These are phyloP conservation scores for Akabosia matsudoensis DNA, from an alignment of 1,140 invertebrate species.

Conservation along the genomic window DNA sequence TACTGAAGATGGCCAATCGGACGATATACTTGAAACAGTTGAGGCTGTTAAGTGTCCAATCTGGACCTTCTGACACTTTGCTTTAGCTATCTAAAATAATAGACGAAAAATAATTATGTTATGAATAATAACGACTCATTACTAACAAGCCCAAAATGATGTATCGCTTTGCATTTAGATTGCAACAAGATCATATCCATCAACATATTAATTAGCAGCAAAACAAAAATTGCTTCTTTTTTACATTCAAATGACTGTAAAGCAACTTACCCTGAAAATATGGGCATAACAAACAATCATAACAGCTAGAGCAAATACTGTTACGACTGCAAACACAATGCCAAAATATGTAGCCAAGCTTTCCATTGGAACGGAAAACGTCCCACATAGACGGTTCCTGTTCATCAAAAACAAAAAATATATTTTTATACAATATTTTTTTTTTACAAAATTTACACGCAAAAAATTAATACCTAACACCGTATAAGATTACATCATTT, in stretches of 20 bases:
- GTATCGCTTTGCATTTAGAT: too few relatives aligned
- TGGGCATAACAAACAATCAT: conserved; percentile 41
- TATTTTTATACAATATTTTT: neutral
- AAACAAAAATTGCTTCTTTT: too few relatives aligned
- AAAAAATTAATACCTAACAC: neutral
- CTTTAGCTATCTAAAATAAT: conserved; percentile 45
- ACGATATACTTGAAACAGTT: conserved; percentile 42
- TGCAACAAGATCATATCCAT: too few relatives aligned
- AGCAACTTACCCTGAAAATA: conserved; percentile 39
- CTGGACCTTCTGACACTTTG: conserved; percentile 45
- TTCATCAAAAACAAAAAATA: conserved; percentile 27
- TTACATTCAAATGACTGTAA: too few relatives aligned
- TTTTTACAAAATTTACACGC: neutral
- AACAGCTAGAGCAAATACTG: conserved; percentile 29
- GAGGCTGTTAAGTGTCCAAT: conserved; percentile 42
- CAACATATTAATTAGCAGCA: too few relatives aligned
- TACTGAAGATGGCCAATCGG: conserved; percentile 44
- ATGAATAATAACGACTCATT: neutral
- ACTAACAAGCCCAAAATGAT: too few relatives aligned
- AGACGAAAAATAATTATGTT: too few relatives aligned
- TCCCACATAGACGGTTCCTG: conserved; percentile 31
- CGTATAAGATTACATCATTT: neutral
- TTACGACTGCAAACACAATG: conserved; percentile 39
- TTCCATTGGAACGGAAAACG: conserved; percentile 31
- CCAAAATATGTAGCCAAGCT: conserved; percentile 34